Percentiles rank a stretch among this genome's conserved stretches.
These are phyloP conservation scores for Acanthornis magna DNA, from an alignment of 2,797 vertebrate species.

Conservation along the genomic window DNA sequence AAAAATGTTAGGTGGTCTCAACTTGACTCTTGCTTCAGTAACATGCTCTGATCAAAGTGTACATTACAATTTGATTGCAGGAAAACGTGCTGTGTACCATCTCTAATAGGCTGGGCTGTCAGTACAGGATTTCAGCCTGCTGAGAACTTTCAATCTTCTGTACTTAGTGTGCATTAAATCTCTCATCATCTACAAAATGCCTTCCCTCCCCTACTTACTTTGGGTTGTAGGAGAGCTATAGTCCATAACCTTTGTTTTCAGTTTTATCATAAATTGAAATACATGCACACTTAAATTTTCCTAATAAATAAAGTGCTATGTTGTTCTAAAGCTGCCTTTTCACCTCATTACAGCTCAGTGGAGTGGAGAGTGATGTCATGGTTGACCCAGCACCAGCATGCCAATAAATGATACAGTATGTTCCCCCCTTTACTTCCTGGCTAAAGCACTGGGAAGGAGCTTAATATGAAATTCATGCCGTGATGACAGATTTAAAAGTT, in stretches of 20 bases:
- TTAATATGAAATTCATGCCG: slow-evolving; percentile 84
- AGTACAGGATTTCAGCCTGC: slow-evolving; percentile 37
- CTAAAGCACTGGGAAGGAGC: slow-evolving; percentile 77
- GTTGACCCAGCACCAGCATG: slow-evolving; percentile 78
- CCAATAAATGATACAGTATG: slow-evolving; percentile 84
- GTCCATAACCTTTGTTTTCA: slow-evolving; percentile 69
- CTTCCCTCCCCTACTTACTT: not conserved
- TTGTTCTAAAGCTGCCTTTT: slow-evolving; percentile 78
- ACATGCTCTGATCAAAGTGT: not conserved
- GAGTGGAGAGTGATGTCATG: slow-evolving; percentile 79
- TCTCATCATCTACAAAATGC: slow-evolving; percentile 54
- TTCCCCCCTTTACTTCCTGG: slow-evolving; percentile 81
- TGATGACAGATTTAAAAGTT: slow-evolving; percentile 99
- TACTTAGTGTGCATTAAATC: slow-evolving; percentile 51
- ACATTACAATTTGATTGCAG: not conserved
- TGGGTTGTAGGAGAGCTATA: slow-evolving; percentile 56
- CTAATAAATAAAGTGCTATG: slow-evolving; percentile 79
- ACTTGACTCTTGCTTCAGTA: not conserved
- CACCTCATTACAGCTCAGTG: slow-evolving; percentile 80
- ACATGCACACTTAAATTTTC: slow-evolving; percentile 69
- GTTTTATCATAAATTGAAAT: slow-evolving; percentile 74
- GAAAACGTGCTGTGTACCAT: not conserved
- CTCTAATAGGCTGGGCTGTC: slow-evolving; percentile 18
- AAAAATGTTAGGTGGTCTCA: not conserved
- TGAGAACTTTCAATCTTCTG: slow-evolving; percentile 37